A percentile compares a stretch with the other conserved stretches of the same genome.
Evolutionary conservation across 2,797 vertebrate genomes (phyloP).

Genomic region (Allobates femoralis): DNA sequence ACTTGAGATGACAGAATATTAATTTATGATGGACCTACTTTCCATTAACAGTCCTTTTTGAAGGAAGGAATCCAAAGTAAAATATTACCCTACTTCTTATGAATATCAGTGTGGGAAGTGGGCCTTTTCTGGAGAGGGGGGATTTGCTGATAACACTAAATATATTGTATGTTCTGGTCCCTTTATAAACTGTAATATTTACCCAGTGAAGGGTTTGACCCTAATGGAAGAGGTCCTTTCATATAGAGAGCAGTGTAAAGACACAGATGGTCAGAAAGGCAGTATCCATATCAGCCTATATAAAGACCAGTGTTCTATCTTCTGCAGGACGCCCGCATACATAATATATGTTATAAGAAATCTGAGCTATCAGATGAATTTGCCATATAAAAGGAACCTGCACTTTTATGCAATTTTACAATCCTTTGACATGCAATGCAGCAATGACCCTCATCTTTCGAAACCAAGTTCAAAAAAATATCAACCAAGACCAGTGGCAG

Average conservation of each 20-base stretch:
- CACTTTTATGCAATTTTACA: neutral
- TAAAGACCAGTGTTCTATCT: neutral
- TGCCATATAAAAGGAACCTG: neutral
- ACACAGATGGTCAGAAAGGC: neutral
- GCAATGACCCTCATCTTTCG: neutral
- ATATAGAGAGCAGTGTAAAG: neutral
- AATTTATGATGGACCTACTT: conserved; percentile 25
- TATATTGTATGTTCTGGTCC: conserved; percentile 39
- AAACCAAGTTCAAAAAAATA: neutral
- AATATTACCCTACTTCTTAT: conserved; percentile 42
- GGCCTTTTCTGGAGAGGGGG: conserved; percentile 47
- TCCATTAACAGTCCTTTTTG: conserved; percentile 46
- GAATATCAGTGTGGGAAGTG: conserved; percentile 62
- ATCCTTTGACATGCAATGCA: neutral
- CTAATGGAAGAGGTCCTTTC: conserved; percentile 38
- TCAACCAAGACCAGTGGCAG: neutral
- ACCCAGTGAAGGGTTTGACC: conserved; percentile 40
- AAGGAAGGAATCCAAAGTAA: conserved; percentile 56
- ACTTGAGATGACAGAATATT: conserved; percentile 45
- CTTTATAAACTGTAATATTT: conserved; percentile 44
- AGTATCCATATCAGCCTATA: neutral
- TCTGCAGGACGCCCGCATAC: neutral
- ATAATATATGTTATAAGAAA: neutral
- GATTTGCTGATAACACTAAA: conserved; percentile 57
- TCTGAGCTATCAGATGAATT: neutral